A percentile compares a stretch with the other conserved stretches of the same genome.
Conservation (phyloP, 1,140 invertebrate species). For the Drosophila parvula region DNA sequence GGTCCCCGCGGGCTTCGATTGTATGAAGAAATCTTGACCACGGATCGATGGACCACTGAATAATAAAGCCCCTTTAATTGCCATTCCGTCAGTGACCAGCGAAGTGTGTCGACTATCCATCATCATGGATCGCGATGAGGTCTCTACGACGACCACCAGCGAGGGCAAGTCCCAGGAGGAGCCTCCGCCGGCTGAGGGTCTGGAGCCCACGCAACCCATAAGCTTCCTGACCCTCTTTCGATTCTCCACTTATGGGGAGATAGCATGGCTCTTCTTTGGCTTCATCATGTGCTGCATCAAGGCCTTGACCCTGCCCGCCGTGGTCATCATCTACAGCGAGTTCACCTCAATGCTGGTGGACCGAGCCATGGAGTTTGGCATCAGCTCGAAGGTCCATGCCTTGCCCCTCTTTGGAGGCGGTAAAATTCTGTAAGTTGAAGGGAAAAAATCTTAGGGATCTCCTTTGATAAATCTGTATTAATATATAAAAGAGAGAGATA, state of each 20-base stretch:
- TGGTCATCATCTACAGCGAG: constrained; percentile 90
- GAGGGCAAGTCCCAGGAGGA: constrained; percentile 64
- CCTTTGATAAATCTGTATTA: too few species aligned
- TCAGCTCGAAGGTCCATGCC: constrained; percentile 84
- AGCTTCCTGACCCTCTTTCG: constrained; percentile 85
- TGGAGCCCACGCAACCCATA: constrained; percentile 66
- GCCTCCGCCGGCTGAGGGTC: constrained; percentile 55
- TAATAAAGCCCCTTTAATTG: constrained; percentile 42
- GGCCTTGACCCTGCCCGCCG: constrained; percentile 87
- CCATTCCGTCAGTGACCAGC: constrained; percentile 23
- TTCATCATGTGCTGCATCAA: constrained; percentile 86
- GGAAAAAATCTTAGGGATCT: background rate
- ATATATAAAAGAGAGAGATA: too few species aligned
- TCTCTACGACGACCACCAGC: constrained; percentile 58
- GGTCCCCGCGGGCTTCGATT: constrained; percentile 9
- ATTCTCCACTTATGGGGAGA: constrained; percentile 87
- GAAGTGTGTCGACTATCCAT: constrained; percentile 2
- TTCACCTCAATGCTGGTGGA: constrained; percentile 88
- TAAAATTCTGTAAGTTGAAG: constrained; percentile 85
- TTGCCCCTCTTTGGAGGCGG: constrained; percentile 85
- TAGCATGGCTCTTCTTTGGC: constrained; percentile 85
- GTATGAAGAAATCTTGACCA: constrained; percentile 43
- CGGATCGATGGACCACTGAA: constrained; percentile 56
- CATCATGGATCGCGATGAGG: constrained; percentile 71
- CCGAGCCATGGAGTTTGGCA: constrained; percentile 79